phyloP scores from a whole-genome alignment of 2,797 vertebrate genomes.

The Eulemur albifrons region DNA sequence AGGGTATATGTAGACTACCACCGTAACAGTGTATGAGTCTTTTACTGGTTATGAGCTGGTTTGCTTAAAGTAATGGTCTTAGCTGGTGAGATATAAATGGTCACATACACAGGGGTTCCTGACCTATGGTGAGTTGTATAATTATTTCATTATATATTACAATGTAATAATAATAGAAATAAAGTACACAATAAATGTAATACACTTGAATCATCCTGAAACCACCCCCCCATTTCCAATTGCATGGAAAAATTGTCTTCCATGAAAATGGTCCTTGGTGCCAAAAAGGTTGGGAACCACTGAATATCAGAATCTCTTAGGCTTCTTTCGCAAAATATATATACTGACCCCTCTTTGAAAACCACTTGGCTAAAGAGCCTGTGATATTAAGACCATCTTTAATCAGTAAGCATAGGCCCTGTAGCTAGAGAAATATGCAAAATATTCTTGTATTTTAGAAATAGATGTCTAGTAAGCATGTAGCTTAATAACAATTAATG shows the following conservation, averaged over 20 bases:
- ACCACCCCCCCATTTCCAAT: no score
- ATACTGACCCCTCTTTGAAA: neutral
- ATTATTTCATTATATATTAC: no score
- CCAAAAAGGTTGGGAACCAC: no score
- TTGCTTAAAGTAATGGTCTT: neutral
- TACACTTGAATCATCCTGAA: no score
- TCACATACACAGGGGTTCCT: neutral
- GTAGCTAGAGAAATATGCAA: neutral
- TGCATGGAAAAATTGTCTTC: no score
- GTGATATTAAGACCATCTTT: neutral
- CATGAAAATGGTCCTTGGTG: no score
- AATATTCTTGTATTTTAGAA: slow-evolving; percentile 14
- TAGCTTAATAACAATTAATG: neutral
- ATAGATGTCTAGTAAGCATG: neutral
- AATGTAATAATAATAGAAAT: no score
- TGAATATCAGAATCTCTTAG: neutral
- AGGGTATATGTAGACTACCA: neutral
- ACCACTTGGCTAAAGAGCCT: neutral
- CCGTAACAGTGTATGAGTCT: neutral
- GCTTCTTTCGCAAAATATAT: neutral
- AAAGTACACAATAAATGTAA: no score
- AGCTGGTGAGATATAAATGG: neutral
- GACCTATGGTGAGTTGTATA: no score
- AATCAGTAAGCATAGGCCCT: neutral
- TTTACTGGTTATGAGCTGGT: neutral